Percentiles rank a stretch among this genome's conserved stretches.
These are phyloP conservation scores for Miltochrista miniata DNA, from an alignment of 2,888 invertebrate genomes.

Conservation along the genomic window DNA sequence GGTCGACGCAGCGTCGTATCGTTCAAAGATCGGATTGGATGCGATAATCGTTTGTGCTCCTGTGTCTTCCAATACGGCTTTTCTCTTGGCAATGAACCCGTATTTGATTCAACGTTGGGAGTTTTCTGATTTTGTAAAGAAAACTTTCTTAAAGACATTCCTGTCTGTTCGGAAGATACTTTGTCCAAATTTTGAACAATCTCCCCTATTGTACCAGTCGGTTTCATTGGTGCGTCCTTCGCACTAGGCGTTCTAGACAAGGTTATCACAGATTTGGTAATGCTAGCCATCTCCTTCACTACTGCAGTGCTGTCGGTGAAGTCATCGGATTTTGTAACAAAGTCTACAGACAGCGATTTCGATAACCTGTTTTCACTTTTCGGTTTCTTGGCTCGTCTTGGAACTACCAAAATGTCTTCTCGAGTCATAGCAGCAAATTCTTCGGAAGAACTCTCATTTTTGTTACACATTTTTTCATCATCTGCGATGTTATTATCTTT, in stretches of 20 bases:
- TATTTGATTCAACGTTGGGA: slow-evolving; percentile 48
- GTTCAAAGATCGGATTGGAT: slow-evolving; percentile 72
- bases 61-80: slow-evolving; percentile 75
- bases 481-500: slow-evolving; percentile 67
- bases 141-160: slow-evolving; percentile 52
- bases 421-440: slow-evolving; percentile 58
- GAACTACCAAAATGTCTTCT: slow-evolving; percentile 71
- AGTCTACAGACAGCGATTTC: slow-evolving; percentile 27
- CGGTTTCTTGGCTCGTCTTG: slow-evolving; percentile 68
- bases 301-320: slow-evolving; percentile 12
- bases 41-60: slow-evolving; percentile 75
- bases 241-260: slow-evolving; percentile 71
- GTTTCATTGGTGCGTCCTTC: slow-evolving; percentile 52
- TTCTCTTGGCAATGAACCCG: slow-evolving; percentile 64
- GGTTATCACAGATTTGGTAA: slow-evolving; percentile 69
- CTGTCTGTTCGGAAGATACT: slow-evolving; percentile 40
- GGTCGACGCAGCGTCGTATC: slow-evolving; percentile 62
- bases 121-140: slow-evolving; percentile 64
- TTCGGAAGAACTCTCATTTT: slow-evolving; percentile 43
- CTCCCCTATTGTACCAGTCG: slow-evolving; percentile 45
- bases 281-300: slow-evolving; percentile 53
- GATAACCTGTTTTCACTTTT: slow-evolving; percentile 45
- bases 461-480: slow-evolving; percentile 69
- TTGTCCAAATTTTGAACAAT: slow-evolving; percentile 58
- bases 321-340: slow-evolving; percentile 13